phyloP scores from a whole-genome alignment of 2,797 vertebrate species.

The Hybognathus amarus region DNA sequence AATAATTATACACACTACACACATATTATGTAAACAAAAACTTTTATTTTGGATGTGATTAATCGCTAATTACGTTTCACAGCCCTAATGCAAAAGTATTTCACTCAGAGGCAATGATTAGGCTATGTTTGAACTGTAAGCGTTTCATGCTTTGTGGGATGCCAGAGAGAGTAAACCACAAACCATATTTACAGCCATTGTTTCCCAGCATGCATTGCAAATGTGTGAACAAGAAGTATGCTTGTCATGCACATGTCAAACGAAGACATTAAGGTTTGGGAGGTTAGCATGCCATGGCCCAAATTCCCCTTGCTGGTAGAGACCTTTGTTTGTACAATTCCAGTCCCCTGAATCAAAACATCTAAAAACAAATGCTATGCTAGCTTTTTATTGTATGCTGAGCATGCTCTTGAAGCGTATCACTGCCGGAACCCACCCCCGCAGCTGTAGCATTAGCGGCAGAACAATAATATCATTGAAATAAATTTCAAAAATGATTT shows the following conservation, averaged over 20 bases:
- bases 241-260: slow-evolving; percentile 39
- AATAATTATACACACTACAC: too few relatives aligned
- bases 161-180: slow-evolving; percentile 67
- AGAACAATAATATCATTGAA: neutral
- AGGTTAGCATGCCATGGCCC: neutral
- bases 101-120: neutral
- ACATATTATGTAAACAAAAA: too few relatives aligned
- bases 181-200: slow-evolving; percentile 74
- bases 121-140: neutral
- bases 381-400: neutral
- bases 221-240: slow-evolving; percentile 66
- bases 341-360: neutral
- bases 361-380: neutral
- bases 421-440: neutral
- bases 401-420: neutral
- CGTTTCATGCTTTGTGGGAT: slow-evolving; percentile 24
- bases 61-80: too few relatives aligned
- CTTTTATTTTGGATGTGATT: too few relatives aligned
- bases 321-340: neutral
- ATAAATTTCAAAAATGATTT: neutral
- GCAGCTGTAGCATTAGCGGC: neutral
- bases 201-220: slow-evolving; percentile 71
- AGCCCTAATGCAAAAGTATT: neutral
- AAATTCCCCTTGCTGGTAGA: neutral
- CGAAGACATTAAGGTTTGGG: neutral